Conservation (phyloP, 2,113 vertebrate species). For the Sceloporus tristichus region DNA sequence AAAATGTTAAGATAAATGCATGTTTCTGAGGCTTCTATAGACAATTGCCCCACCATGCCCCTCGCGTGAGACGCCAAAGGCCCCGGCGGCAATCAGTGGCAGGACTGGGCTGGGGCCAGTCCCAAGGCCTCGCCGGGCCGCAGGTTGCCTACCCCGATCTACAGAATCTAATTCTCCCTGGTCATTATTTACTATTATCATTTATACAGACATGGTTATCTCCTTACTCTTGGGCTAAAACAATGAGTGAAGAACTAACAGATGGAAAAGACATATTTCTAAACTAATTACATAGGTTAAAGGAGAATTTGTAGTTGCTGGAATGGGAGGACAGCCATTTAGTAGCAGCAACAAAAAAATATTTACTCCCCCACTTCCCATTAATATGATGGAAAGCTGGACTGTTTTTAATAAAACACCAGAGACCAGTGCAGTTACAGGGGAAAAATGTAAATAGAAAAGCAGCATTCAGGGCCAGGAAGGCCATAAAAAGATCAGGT, state of each 20-base stretch:
- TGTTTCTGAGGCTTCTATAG: too few species aligned
- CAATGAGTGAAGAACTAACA: not conserved
- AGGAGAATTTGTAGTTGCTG: not conserved
- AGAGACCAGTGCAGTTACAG: not conserved
- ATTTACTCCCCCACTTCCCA: not conserved
- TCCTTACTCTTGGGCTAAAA: not conserved
- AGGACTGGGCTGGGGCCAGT: too few species aligned
- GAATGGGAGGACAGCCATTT: not conserved
- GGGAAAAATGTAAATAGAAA: not conserved
- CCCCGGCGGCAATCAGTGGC: too few species aligned
- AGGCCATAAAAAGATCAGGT: fast-evolving
- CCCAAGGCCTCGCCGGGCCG: too few species aligned
- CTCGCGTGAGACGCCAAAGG: too few species aligned
- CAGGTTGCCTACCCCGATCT: too few species aligned
- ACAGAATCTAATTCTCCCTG: not conserved
- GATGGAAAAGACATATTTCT: constrained; percentile 1
- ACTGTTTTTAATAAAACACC: not conserved
- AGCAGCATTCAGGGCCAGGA: not conserved
- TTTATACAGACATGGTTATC: not conserved
- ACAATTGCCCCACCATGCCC: too few species aligned
- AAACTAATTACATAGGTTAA: not conserved
- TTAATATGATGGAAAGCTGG: not conserved
- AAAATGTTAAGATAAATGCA: too few species aligned
- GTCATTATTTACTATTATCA: constrained; percentile 36
- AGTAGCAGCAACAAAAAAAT: not conserved